Percentiles rank a stretch among this genome's conserved stretches.
These are phyloP conservation scores for Cyprinella venusta DNA, from an alignment of 2,797 vertebrate genomes.

Conservation along the genomic window DNA sequence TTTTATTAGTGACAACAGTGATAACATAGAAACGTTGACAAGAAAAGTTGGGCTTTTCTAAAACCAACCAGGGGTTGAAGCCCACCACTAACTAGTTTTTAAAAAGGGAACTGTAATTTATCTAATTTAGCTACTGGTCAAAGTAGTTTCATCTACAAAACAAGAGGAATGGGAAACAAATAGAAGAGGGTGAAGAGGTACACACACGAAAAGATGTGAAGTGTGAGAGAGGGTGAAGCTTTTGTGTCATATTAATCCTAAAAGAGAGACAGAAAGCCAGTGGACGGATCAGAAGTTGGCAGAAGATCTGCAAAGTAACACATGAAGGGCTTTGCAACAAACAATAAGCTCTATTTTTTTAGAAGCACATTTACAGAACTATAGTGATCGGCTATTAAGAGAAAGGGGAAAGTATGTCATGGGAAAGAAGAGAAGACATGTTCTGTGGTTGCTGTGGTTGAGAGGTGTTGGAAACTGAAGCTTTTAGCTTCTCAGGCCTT, in stretches of 20 bases:
- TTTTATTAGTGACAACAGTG: not conserved
- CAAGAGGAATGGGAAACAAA: not conserved
- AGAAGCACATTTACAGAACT: not conserved
- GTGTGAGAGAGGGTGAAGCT: not conserved
- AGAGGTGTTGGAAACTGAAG: conserved; percentile 4
- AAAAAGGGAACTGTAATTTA: not conserved
- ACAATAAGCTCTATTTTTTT: conserved; percentile 7
- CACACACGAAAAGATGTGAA: not conserved
- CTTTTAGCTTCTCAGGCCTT: conserved; percentile 1
- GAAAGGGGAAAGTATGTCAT: not conserved
- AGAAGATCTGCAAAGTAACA: conserved; percentile 9
- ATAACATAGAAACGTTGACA: not conserved
- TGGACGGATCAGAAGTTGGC: conserved; percentile 16
- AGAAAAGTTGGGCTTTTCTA: not conserved
- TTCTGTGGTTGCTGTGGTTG: conserved; percentile 9
- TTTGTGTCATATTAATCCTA: conserved; percentile 16
- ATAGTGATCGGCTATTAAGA: not conserved
- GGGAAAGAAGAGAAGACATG: not conserved
- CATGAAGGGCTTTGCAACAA: conserved; percentile 18
- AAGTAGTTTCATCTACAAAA: not conserved
- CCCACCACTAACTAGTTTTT: not conserved
- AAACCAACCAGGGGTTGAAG: not conserved
- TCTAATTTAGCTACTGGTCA: no score
- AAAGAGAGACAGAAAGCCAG: conserved; percentile 9
- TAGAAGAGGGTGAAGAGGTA: not conserved